phyloP scores from a whole-genome alignment of 2,113 vertebrate species.

The Gavia stellata region DNA sequence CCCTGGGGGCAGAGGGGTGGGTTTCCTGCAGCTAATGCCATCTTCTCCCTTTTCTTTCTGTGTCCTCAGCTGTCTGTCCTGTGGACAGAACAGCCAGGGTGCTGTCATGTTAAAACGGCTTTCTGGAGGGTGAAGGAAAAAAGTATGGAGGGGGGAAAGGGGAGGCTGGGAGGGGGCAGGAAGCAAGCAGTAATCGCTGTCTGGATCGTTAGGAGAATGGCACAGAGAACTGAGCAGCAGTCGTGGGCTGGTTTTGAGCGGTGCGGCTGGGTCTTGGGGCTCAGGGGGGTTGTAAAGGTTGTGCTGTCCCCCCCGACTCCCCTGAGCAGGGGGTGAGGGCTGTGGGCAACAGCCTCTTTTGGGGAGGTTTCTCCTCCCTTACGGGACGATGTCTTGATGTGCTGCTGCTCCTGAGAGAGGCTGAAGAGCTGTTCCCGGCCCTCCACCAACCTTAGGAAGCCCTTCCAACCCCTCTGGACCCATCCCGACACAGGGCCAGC shows the following conservation, averaged over 20 bases:
- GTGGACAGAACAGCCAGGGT: not conserved
- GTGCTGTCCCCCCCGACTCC: not conserved
- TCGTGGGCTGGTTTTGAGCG: accelerated
- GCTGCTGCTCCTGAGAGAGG: not conserved
- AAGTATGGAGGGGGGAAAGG: accelerated
- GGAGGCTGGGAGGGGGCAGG: not conserved
- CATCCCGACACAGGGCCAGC: accelerated
- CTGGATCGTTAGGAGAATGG: accelerated
- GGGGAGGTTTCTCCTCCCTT: accelerated
- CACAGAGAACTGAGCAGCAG: not conserved
- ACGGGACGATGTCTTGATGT: accelerated
- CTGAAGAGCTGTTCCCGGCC: not conserved
- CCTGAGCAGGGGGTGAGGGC: accelerated
- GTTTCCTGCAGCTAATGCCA: accelerated
- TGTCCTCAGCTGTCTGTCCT: no score
- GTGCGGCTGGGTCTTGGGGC: not conserved
- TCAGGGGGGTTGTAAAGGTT: not conserved
- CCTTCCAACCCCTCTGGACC: accelerated
- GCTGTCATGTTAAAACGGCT: accelerated
- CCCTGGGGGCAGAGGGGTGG: not conserved
- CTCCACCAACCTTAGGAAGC: not conserved
- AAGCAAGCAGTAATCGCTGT: accelerated
- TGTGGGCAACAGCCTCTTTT: not conserved
- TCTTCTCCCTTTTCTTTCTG: not conserved
- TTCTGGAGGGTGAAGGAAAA: not conserved